These are phyloP conservation scores for Tetheella fluctuosa DNA, from an alignment of 2,888 invertebrate genomes.

Conservation along the genomic window DNA sequence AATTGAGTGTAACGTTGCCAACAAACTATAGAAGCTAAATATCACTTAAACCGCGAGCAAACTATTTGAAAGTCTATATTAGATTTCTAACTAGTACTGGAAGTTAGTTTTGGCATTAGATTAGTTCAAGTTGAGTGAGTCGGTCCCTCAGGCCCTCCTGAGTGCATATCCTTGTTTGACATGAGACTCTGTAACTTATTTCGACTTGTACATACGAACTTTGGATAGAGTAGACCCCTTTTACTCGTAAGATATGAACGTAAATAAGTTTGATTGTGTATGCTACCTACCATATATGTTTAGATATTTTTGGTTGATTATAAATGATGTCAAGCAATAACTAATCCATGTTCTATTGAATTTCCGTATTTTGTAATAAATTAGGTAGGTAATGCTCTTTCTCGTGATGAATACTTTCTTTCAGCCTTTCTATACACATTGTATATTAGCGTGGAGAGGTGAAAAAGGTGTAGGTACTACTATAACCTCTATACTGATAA, in stretches of 20 bases:
- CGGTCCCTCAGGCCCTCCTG: slow-evolving; percentile 52
- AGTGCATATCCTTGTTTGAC: slow-evolving; percentile 82
- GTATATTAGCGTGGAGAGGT: too few relatives aligned
- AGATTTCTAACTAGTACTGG: slow-evolving; percentile 41
- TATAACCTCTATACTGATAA: too few relatives aligned
- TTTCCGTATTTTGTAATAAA: too few relatives aligned
- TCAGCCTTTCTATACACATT: too few relatives aligned
- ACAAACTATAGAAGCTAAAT: slow-evolving; percentile 30
- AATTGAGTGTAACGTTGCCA: neutral
- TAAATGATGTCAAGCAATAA: neutral
- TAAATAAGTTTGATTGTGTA: slow-evolving; percentile 6
- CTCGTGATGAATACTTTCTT: too few relatives aligned
- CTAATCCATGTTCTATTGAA: too few relatives aligned
- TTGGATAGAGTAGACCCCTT: slow-evolving; percentile 47
- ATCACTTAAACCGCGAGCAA: slow-evolving; percentile 46
- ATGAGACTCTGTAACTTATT: slow-evolving; percentile 73
- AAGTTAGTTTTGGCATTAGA: slow-evolving; percentile 69
- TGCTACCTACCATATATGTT: neutral
- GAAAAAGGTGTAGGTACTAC: too few relatives aligned
- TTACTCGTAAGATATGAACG: slow-evolving; percentile 34
- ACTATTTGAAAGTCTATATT: slow-evolving; percentile 46
- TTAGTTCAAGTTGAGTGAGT: slow-evolving; percentile 62
- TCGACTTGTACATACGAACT: slow-evolving; percentile 58
- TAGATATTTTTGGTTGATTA: neutral
- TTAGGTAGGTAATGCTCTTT: too few relatives aligned